These are phyloP conservation scores for Artibeus lituratus DNA, from an alignment of 2,797 vertebrate species.

Conservation along the genomic window DNA sequence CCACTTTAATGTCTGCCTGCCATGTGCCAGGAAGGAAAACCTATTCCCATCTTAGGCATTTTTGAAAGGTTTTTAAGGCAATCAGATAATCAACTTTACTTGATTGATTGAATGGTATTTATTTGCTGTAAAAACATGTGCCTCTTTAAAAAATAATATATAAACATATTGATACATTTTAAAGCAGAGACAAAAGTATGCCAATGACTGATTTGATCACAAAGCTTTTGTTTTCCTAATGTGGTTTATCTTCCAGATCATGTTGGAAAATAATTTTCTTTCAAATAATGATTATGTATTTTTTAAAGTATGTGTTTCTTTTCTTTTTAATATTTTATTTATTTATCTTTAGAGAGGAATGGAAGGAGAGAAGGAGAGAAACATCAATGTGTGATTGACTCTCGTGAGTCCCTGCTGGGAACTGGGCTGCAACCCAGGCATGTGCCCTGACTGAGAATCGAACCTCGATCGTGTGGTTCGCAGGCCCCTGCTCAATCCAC, in stretches of 20 bases:
- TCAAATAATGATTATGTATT: conserved; percentile 30
- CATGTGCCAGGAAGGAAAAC: not conserved
- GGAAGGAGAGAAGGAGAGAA: too few relatives aligned
- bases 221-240: not conserved
- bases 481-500: too few relatives aligned
- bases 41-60: not conserved
- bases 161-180: not conserved
- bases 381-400: too few relatives aligned
- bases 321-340: too few relatives aligned
- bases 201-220: not conserved
- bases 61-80: not conserved
- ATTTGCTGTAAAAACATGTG: not conserved
- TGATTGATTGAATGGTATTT: not conserved
- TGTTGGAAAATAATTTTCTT: conserved; percentile 14
- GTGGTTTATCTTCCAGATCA: not conserved
- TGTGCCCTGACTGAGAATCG: too few relatives aligned
- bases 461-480: too few relatives aligned
- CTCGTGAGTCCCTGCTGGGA: too few relatives aligned
- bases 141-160: not conserved
- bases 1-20: not conserved
- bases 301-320: too few relatives aligned
- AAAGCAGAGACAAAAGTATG: not conserved
- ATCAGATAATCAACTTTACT: conserved; percentile 7
- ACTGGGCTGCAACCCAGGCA: too few relatives aligned
- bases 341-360: too few relatives aligned